Evolutionary conservation across 2,113 vertebrate genomes (phyloP).

Genomic region (Deroptyus accipitrinus): DNA sequence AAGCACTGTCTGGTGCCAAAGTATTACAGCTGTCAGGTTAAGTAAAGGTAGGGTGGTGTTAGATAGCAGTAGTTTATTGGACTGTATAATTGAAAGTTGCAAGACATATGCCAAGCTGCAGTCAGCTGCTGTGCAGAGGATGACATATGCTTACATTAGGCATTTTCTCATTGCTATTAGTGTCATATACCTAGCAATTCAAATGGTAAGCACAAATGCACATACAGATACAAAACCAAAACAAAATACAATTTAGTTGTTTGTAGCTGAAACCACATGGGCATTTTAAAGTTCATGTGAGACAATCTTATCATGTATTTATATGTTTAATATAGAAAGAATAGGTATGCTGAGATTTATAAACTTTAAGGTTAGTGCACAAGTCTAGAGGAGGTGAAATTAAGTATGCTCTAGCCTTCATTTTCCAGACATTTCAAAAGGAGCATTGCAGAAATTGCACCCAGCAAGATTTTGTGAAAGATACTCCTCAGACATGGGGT

Average conservation of each 20-base stretch:
- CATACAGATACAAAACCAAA: background rate
- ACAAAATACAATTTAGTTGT: background rate
- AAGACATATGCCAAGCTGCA: background rate
- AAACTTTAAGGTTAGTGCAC: background rate
- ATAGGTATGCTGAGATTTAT: background rate
- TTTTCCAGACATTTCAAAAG: background rate
- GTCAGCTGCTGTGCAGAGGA: background rate
- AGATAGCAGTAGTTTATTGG: slow-evolving; percentile 26
- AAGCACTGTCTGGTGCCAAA: slow-evolving; percentile 12
- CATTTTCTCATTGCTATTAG: background rate
- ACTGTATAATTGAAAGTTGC: background rate
- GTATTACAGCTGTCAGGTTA: background rate
- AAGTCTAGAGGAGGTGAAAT: background rate
- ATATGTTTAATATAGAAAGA: background rate
- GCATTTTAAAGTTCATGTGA: background rate
- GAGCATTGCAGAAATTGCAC: background rate
- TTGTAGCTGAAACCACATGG: background rate
- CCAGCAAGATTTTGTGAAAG: background rate
- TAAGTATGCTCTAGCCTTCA: background rate
- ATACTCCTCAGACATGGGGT: background rate
- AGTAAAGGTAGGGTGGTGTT: slow-evolving; percentile 1
- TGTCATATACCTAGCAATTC: background rate
- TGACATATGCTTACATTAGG: accelerated
- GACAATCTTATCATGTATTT: background rate
- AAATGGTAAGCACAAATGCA: background rate